Evolutionary conservation across 2,888 invertebrate species (phyloP).

Genomic region (Leptinotarsa juncta): DNA sequence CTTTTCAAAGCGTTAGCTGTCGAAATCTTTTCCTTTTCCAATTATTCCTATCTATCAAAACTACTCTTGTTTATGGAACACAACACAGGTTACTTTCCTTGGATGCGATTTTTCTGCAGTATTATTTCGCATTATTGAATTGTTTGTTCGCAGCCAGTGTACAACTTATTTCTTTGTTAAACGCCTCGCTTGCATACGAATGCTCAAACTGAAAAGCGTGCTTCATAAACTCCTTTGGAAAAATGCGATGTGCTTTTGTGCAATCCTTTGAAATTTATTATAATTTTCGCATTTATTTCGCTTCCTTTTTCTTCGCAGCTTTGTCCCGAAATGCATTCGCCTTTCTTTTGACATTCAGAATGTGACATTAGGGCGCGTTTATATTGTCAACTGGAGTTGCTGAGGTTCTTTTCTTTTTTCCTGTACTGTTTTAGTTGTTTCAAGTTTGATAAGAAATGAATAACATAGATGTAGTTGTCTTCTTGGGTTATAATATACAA

Average conservation of each 20-base stretch:
- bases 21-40: too few species aligned
- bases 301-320: conserved; percentile 2
- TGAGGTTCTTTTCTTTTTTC: too few species aligned
- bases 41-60: too few species aligned
- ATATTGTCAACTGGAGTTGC: background rate
- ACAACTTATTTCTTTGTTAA: background rate
- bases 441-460: too few species aligned
- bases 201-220: background rate
- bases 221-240: background rate
- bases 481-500: too few species aligned
- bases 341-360: background rate
- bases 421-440: too few species aligned
- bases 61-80: too few species aligned
- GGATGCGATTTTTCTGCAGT: too few species aligned
- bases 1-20: too few species aligned
- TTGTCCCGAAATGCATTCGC: background rate
- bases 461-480: too few species aligned
- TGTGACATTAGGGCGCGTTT: background rate
- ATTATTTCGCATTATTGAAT: background rate
- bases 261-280: background rate
- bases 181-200: background rate
- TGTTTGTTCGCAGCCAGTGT: background rate
- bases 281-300: background rate
- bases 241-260: conserved; percentile 1
- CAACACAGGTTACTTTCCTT: too few species aligned